These are phyloP conservation scores for Brenthis hecate DNA, from an alignment of 2,888 invertebrate genomes.

Conservation along the genomic window DNA sequence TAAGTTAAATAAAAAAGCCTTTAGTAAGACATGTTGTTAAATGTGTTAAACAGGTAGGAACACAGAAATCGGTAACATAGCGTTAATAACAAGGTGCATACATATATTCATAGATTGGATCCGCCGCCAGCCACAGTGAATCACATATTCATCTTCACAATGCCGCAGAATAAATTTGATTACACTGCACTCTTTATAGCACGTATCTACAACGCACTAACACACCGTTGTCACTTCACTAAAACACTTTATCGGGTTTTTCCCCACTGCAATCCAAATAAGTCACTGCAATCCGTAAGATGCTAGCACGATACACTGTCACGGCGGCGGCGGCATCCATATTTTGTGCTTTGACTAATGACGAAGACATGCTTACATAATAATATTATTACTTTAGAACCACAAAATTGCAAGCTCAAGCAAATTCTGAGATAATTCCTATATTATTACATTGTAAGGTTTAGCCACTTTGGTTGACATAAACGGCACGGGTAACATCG, in stretches of 20 bases:
- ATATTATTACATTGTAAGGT: conserved; percentile 33
- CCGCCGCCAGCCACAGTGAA: conserved; percentile 76
- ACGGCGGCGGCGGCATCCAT: conserved; percentile 64
- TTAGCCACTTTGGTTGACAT: conserved; percentile 33
- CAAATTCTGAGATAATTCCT: conserved; percentile 34
- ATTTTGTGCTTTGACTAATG: conserved; percentile 57
- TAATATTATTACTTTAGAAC: conserved; percentile 45
- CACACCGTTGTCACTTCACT: conserved; percentile 71
- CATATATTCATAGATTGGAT: conserved; percentile 51
- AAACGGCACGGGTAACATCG: conserved; percentile 39
- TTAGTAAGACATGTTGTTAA: conserved; percentile 37
- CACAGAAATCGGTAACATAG: conserved; percentile 37
- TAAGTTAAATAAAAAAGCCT: conserved; percentile 29
- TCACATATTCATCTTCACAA: conserved; percentile 33
- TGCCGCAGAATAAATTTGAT: conserved; percentile 37
- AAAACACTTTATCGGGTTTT: conserved; percentile 56
- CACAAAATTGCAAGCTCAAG: conserved; percentile 52
- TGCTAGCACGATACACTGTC: conserved; percentile 52
- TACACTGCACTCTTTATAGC: conserved; percentile 65
- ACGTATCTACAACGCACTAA: conserved; percentile 57
- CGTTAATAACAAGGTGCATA: conserved; percentile 62
- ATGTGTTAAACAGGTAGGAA: conserved; percentile 40
- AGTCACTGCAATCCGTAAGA: conserved; percentile 78
- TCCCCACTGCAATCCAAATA: conserved; percentile 79
- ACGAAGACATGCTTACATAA: conserved; percentile 52